Base-by-base conservation (phyloP, 2,797 vertebrate species). In the Steatocranus sp. region DNA sequence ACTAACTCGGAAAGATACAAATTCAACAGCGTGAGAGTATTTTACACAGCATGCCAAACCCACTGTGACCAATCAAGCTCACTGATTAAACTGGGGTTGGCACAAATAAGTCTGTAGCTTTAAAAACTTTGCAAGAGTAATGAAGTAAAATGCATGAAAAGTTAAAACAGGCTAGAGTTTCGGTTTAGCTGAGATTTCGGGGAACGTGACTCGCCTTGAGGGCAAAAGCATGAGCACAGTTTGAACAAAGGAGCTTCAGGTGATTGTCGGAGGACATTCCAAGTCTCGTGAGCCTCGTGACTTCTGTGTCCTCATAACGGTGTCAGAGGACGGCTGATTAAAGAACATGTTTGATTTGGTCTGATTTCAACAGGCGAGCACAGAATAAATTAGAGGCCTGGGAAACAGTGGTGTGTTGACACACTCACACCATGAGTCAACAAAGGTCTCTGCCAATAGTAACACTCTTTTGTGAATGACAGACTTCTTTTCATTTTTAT, bases 341-440 rank as follows among this genome's bases (percentile, higher is more conserved):
- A 30, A 43, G 56, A 75, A n/a, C 14, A 6, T 53, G 25, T 81
- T 46, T 77, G 50, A 20, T 46, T 78, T 34, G 14, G 15, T 73
- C 38, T 61, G 30, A 61, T 12, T 61, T 61, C 2, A 32, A 25
- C 23, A 23, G 4, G 27, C 1, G 5, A 66, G 66, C 23, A 32
- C 8, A 61, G 43, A 63, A 51, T 17, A 70, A 27, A 54, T 54
- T 27, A 70, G 23, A 27, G 48, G 17, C 7, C 14, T 12, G 25
- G 32, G 25, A 79, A 25, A 43, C 38, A 18, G 34, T 20, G 11
- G 61, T 38, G 34, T 43, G 63, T 17, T 70, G 38, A 46, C 66
- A 70, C 14, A 27, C 63, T 70, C 23, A 70, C 66, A 46, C 23
- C 38, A 17, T 27, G 23, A 38, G 30, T 25, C 53, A 53, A 46